phyloP scores from a whole-genome alignment of 2,888 invertebrate genomes.

The Eumacrocentrus americanus region DNA sequence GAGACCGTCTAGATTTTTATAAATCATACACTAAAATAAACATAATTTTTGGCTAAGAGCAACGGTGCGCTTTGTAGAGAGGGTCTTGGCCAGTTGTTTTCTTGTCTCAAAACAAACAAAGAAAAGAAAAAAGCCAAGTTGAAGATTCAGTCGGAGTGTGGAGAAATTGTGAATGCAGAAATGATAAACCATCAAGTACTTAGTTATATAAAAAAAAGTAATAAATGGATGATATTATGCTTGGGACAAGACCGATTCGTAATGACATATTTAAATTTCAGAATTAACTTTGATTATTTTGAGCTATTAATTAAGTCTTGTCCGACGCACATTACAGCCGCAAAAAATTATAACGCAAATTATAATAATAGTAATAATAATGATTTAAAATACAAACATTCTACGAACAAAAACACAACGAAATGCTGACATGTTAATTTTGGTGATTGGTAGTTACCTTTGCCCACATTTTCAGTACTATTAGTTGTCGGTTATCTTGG shows the following conservation, averaged over 20 bases:
- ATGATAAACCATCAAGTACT: slow-evolving; percentile 13
- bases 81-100: slow-evolving; percentile 25
- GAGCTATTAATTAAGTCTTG: too few species aligned
- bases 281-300: too few species aligned
- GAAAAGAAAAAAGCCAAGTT: slow-evolving; percentile 26
- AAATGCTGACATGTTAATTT: slow-evolving; percentile 34
- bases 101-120: too few species aligned
- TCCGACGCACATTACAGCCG: slow-evolving; percentile 20
- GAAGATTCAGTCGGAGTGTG: slow-evolving; percentile 24
- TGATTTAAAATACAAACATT: slow-evolving; percentile 24
- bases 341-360: slow-evolving; percentile 25
- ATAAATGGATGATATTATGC: neutral
- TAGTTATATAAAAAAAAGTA: slow-evolving; percentile 1
- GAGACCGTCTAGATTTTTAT: neutral
- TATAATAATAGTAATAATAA: slow-evolving; percentile 26
- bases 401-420: slow-evolving; percentile 34
- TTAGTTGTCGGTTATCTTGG: slow-evolving; percentile 36
- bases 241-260: slow-evolving; percentile 2
- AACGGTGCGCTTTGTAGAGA: slow-evolving; percentile 50
- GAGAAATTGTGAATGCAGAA: slow-evolving; percentile 23
- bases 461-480: slow-evolving; percentile 36
- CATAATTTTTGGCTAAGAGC: slow-evolving; percentile 61
- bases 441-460: slow-evolving; percentile 55
- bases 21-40: slow-evolving; percentile 51
- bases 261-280: neutral